Base-by-base conservation (phyloP, 2,888 invertebrate species). In the Heliothis peltigera region DNA sequence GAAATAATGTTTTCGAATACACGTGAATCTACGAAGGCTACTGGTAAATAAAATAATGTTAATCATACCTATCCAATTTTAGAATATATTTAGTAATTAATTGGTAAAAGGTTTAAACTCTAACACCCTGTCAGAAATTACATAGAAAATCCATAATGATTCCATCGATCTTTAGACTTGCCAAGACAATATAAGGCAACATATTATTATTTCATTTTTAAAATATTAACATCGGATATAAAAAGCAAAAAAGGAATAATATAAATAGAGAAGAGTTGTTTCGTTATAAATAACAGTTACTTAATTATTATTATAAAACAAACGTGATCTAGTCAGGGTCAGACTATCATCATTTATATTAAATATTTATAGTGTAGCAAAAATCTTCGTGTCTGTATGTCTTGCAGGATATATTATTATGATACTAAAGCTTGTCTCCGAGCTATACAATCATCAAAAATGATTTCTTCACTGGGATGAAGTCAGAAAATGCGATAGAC, bases 321-420 rank as follows among this genome's bases (percentile, higher is more conserved):
- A 19, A 25, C 55, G 55, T 64, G 46, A 71, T 51, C 28, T 8
- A 10, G 1, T 4, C 17, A 42, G 72, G 68, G 64, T 71, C 68
- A 71, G 28, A 52, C 42, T 55, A 51, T 56, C 51, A 43, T 51
- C 10, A 39, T 19, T 43, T 10, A 35, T n/a, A 39, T 8, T 43
- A 28, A 3, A 6, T 47, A 3, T 10, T 10, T 39, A n/a, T 39
- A 53, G 15, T 21, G 12, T 32, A 19, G 53, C 54, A 39, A 61
- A 10, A 19, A 4, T 69, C 0, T 35, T n/a, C 18, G 21, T 39
- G 43, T 39, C 7, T 46, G 8, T 32, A 18, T 47, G 17, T 66
- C 15, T 43, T 19, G 22, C 0, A 18, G 25, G 5, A 4, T 35
- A 35, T 4, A 3, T 4, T n/a, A 15, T n/a, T n/a, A n/a, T n/a